Conservation (phyloP, 2,113 vertebrate species). For the Gadus macrocephalus region DNA sequence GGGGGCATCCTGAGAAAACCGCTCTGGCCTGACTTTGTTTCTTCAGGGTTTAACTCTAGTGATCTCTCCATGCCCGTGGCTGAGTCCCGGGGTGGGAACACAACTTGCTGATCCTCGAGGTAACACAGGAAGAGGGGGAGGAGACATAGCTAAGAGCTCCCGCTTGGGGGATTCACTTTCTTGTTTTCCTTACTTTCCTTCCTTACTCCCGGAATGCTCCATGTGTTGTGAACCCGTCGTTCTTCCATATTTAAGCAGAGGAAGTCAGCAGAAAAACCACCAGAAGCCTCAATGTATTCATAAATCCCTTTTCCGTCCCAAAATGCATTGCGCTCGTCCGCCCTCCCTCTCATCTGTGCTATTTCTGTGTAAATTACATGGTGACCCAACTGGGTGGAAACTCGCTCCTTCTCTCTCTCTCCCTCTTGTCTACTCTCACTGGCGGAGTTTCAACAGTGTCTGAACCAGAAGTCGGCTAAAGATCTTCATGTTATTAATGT, state of each 20-base stretch:
- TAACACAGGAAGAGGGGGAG: conserved; percentile 11
- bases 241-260: too few relatives aligned
- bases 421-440: background rate
- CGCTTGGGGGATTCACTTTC: background rate
- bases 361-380: background rate
- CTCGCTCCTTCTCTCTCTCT: background rate
- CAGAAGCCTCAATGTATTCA: background rate
- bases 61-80: background rate
- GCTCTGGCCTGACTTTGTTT: background rate
- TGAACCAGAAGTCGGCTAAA: background rate
- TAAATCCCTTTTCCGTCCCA: background rate
- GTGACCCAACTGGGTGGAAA: background rate
- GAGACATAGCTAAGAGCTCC: background rate
- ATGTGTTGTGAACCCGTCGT: background rate
- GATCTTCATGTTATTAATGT: background rate
- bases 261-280: background rate
- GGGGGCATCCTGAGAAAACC: too few relatives aligned
- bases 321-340: background rate
- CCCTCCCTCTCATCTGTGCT: background rate
- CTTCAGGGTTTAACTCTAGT: background rate
- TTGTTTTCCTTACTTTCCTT: background rate
- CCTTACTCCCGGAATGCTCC: background rate
- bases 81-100: background rate
- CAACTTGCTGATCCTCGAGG: background rate
- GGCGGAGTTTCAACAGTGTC: background rate